A percentile compares a stretch with the other conserved stretches of the same genome.
Evolutionary conservation across 2,113 vertebrate genomes (phyloP).

Genomic region (Platycercus adscitus): DNA sequence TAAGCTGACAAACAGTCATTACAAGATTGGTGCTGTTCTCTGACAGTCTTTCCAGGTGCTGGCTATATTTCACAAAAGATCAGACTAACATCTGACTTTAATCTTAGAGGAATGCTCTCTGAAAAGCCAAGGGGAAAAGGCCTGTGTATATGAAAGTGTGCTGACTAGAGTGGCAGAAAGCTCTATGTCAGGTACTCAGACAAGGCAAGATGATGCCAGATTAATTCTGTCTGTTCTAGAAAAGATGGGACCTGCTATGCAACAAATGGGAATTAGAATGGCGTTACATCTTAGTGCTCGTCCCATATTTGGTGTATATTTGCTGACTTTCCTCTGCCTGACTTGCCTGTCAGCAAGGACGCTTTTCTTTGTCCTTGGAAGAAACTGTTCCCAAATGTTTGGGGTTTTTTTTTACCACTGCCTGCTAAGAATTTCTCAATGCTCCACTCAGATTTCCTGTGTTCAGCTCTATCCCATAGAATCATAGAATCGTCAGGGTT

Average conservation of each 20-base stretch:
- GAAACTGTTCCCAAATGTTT: background rate
- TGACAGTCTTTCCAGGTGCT: background rate
- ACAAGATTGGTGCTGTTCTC: background rate
- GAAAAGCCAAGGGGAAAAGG: background rate
- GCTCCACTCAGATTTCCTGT: background rate
- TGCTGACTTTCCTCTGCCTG: background rate
- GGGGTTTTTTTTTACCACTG: background rate
- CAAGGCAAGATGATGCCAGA: background rate
- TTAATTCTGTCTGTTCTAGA: background rate
- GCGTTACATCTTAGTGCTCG: background rate
- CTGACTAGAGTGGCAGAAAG: background rate
- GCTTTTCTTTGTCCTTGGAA: background rate
- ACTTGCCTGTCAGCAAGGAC: background rate
- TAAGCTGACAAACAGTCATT: background rate
- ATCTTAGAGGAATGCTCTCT: background rate
- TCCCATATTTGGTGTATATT: background rate
- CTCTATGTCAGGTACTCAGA: background rate
- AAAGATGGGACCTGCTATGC: background rate
- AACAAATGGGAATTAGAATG: background rate
- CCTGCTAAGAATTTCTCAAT: background rate
- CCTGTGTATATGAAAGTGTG: background rate
- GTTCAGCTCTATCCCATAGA: background rate
- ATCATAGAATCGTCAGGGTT: too few species aligned
- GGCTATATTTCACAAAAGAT: background rate
- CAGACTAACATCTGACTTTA: background rate